phyloP scores from a whole-genome alignment of 2,888 invertebrate genomes.

The Teleogryllus oceanicus region DNA sequence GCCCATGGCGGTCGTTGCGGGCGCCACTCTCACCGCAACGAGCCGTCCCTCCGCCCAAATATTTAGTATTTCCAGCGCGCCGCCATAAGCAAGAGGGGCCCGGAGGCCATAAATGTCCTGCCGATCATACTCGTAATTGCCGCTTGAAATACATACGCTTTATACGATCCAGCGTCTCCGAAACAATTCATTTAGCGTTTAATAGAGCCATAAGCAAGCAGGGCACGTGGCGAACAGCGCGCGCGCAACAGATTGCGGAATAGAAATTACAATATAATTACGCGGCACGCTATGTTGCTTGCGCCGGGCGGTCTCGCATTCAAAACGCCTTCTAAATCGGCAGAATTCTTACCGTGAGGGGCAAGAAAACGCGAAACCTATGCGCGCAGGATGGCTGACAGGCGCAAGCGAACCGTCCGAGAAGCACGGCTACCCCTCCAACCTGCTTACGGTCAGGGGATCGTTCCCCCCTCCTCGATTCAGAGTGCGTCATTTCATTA shows the following conservation, averaged over 20 bases:
- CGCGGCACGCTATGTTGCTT: neutral
- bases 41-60: neutral
- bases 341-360: neutral
- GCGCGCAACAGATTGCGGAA: constrained; percentile 34
- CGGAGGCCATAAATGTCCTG: constrained; percentile 8
- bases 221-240: constrained; percentile 32
- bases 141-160: constrained; percentile 20
- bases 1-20: no score
- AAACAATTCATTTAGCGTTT: constrained; percentile 37
- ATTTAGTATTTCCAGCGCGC: constrained; percentile 18
- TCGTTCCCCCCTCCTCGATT: neutral
- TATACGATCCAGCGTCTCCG: constrained; percentile 28
- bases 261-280: constrained; percentile 34
- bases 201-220: constrained; percentile 33
- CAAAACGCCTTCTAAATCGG: neutral
- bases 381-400: neutral
- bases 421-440: neutral
- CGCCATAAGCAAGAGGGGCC: neutral
- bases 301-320: neutral
- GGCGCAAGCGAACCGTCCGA: no score
- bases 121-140: constrained; percentile 18
- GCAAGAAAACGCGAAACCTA: neutral
- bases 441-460: constrained; percentile 1
- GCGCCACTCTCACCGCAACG: no score
- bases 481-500: constrained; percentile 18